Evolutionary conservation across 2,888 invertebrate genomes (phyloP), one percentile per base, ranked within the genome.

Genomic region (Lasioglossum malachurum): DNA sequence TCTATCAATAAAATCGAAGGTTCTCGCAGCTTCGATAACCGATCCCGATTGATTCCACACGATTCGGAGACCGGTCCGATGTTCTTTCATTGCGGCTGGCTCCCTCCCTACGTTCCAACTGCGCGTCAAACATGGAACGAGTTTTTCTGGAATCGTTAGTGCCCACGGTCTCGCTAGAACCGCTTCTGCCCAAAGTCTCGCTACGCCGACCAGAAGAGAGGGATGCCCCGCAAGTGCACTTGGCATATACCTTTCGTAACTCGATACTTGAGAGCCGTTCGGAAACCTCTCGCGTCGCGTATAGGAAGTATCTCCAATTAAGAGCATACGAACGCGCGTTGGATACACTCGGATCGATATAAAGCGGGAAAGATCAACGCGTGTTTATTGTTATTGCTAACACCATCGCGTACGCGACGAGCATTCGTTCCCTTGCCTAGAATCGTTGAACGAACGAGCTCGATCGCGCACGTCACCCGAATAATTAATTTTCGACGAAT

Each of bases 231-330:
- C 83, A 88, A 88, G 88, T 88, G 88, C 76, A 46, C 78, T 83
- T 80, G 83, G 80, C 85, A 67, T 85, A 77, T 82, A 90, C 80
- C 84, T 88, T 87, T 87, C 86, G 88, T 90, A 90, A 90, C 82
- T 38, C 87, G 90, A 90, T 83, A 90, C 90, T 77, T 75, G 44
- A 78, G 49, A 35, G 79, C 60, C 75, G 57, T 86, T 67, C 80
- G 83, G 90, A 90, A 90, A 89, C 89, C 90, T 84, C 82, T 86
- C 73, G 81, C 78, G 53, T 81, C 78, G 75, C 53, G 46, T 81
- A 78, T 74, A 73, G 38, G 83, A 12, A 78, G 84, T 75, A 79
- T 80, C 82, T 67, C 77, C 80, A 84, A 87, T 90, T 88, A 87
- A 79, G 77, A 87, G 73, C 82, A 67, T 78, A 82, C 80, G 75